Percentiles rank a stretch among this genome's conserved stretches.
These are phyloP conservation scores for Ataeniobius toweri DNA, from an alignment of 2,797 vertebrate species.

Conservation along the genomic window DNA sequence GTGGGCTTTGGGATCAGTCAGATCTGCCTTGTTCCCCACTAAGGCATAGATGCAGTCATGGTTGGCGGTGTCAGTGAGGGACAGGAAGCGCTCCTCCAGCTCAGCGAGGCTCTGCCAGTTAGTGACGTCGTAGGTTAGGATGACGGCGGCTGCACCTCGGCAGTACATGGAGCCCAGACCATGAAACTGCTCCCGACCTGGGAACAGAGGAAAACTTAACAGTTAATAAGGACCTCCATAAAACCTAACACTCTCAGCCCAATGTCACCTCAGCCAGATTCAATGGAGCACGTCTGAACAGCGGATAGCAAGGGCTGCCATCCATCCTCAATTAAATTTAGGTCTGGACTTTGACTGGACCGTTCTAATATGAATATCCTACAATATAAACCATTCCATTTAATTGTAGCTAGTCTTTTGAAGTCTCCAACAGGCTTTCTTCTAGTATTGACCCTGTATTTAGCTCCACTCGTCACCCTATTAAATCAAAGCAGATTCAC, in stretches of 20 bases:
- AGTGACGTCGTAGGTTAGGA: constrained; percentile 93
- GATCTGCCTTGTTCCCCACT: constrained; percentile 96
- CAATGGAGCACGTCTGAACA: background rate
- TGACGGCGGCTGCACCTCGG: constrained; percentile 89
- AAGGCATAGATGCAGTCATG: constrained; percentile 92
- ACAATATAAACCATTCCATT: background rate
- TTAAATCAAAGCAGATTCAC: background rate
- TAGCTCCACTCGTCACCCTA: background rate
- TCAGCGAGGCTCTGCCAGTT: constrained; percentile 91
- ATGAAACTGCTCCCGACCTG: constrained; percentile 97
- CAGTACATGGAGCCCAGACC: constrained; percentile 98
- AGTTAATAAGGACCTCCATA: background rate
- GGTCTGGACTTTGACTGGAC: background rate
- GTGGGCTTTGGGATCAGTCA: constrained; percentile 77
- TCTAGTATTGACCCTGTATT: background rate
- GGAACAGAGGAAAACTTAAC: constrained; percentile 16
- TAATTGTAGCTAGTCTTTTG: background rate
- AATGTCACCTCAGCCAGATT: background rate
- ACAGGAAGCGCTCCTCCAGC: constrained; percentile 95
- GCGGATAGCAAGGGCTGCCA: too few species aligned
- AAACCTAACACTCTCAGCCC: background rate
- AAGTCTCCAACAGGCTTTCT: background rate
- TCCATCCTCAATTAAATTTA: background rate
- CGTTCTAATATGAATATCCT: background rate
- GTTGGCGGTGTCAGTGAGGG: constrained; percentile 91